phyloP scores from a whole-genome alignment of 2,113 vertebrate genomes.

The Sander lucioperca region DNA sequence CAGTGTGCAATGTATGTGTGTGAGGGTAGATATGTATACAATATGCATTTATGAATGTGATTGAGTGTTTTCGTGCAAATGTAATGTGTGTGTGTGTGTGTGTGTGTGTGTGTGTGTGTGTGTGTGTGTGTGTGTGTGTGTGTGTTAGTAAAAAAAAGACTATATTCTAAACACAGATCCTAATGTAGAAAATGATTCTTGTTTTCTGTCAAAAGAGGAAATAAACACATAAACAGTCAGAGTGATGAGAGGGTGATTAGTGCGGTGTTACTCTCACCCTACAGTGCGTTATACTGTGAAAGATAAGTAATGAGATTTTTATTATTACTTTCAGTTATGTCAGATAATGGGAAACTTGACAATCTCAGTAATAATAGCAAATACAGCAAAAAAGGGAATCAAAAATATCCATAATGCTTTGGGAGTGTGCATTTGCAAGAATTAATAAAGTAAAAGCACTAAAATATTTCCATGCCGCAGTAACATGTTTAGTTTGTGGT shows the following conservation, averaged over 20 bases:
- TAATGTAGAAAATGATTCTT: slow-evolving; percentile 35
- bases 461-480: slow-evolving; percentile 17
- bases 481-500: slow-evolving; percentile 33
- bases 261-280: not conserved
- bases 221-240: slow-evolving; percentile 46
- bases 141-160: not conserved
- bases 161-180: not conserved
- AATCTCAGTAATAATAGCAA: not conserved
- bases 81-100: slow-evolving; percentile 36
- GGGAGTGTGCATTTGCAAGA: not conserved
- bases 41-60: slow-evolving; percentile 40
- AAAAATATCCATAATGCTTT: not conserved
- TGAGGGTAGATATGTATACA: slow-evolving; percentile 27
- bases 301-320: not conserved
- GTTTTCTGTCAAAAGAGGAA: slow-evolving; percentile 47
- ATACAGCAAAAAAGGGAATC: not conserved
- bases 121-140: not conserved
- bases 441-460: slow-evolving; percentile 12
- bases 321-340: not conserved
- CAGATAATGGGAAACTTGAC: not conserved
- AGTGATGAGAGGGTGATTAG: slow-evolving; percentile 34
- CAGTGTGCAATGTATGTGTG: slow-evolving; percentile 7
- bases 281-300: not conserved
- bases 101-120: slow-evolving; percentile 10
- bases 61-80: slow-evolving; percentile 47